These are phyloP conservation scores for Dasyurus viverrinus DNA, from an alignment of 2,113 vertebrate genomes.

Conservation along the genomic window DNA sequence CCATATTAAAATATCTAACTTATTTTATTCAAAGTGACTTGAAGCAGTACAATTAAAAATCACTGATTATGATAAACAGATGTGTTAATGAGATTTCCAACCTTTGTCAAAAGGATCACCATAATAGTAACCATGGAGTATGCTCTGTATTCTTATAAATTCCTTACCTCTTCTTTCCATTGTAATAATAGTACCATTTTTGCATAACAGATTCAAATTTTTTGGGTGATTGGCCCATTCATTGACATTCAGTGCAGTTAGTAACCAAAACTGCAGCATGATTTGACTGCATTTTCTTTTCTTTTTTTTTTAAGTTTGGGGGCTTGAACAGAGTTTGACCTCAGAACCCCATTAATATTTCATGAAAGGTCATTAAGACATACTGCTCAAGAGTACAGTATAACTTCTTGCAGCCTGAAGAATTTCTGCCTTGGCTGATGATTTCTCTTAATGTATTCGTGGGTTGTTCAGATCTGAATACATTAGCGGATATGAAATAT, in stretches of 20 bases:
- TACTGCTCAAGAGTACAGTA: slow-evolving; percentile 24
- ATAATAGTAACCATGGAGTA: not conserved
- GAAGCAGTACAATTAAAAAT: not conserved
- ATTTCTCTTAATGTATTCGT: slow-evolving; percentile 28
- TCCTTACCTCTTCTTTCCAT: not conserved
- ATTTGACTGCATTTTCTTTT: not conserved
- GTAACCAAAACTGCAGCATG: slow-evolving; percentile 4
- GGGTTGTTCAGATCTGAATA: slow-evolving; percentile 49
- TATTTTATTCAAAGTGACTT: not conserved
- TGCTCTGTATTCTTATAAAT: not conserved
- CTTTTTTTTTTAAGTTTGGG: slow-evolving; percentile 19
- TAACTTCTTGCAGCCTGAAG: slow-evolving; percentile 15
- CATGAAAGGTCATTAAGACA: slow-evolving; percentile 23
- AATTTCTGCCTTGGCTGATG: slow-evolving; percentile 47
- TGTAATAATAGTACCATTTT: not conserved
- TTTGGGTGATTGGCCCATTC: not conserved
- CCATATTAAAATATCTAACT: not conserved
- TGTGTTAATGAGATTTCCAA: not conserved
- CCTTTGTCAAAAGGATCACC: not conserved
- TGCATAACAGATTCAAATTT: not conserved
- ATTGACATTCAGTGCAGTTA: slow-evolving; percentile 15
- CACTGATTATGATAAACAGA: slow-evolving; percentile 17
- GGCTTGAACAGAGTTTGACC: not conserved
- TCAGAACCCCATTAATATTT: slow-evolving; percentile 33
- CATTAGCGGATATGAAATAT: slow-evolving; percentile 15